Evolutionary conservation across 2,888 invertebrate species (phyloP).

Genomic region (Melikaiella ostensackeni): DNA sequence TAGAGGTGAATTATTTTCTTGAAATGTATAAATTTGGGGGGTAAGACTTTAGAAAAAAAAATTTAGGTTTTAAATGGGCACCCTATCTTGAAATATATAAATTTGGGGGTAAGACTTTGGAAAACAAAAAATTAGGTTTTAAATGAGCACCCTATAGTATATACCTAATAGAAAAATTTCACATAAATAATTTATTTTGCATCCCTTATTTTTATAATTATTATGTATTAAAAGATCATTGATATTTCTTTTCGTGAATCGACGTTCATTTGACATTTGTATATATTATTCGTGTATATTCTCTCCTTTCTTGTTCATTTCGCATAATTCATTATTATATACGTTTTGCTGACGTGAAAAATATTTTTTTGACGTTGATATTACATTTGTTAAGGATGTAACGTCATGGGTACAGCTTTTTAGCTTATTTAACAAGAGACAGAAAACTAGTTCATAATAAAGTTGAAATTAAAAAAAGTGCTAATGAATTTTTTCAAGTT

Average conservation of each 20-base stretch:
- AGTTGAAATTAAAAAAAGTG: not conserved
- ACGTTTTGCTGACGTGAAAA: not conserved
- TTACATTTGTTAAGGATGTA: constrained; percentile 4
- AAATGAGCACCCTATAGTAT: too few species aligned
- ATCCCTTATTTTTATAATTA: constrained; percentile 47
- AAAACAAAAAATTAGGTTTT: too few species aligned
- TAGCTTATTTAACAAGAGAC: constrained; percentile 10
- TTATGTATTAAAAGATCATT: constrained; percentile 40
- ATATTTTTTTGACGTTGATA: not conserved
- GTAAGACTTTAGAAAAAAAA: too few species aligned
- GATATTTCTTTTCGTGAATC: constrained; percentile 40
- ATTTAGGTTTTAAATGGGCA: too few species aligned
- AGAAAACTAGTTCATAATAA: not conserved
- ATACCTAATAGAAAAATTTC: constrained; percentile 15
- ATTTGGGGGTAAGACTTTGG: too few species aligned
- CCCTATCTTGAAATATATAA: too few species aligned
- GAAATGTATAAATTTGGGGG: too few species aligned
- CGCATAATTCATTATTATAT: not conserved
- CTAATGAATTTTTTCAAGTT: not conserved
- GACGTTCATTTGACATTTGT: constrained; percentile 52
- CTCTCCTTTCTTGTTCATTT: not conserved
- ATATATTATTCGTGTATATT: constrained; percentile 44
- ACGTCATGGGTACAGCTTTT: constrained; percentile 34
- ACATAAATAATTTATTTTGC: constrained; percentile 40
- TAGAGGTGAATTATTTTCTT: too few species aligned